Evolutionary conservation across 2,888 invertebrate genomes (phyloP).

Genomic region (Pheosia gnoma): DNA sequence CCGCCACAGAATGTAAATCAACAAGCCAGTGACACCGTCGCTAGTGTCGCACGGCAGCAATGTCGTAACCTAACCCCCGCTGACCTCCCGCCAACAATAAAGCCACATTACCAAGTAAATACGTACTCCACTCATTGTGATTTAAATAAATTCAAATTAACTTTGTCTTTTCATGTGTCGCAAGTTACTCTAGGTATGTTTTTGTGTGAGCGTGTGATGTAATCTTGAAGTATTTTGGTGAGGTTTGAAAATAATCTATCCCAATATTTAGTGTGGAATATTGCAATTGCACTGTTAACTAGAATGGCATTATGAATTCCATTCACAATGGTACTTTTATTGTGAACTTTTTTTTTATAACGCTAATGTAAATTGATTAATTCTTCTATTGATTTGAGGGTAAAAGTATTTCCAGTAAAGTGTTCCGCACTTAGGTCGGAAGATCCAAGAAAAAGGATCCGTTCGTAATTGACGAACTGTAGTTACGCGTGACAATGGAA

Average conservation of each 20-base stretch:
- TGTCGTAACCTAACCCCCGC: conserved; percentile 72
- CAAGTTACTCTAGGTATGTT: conserved; percentile 50
- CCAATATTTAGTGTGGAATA: background rate
- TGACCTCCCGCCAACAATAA: conserved; percentile 66
- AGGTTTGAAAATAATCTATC: conserved; percentile 11
- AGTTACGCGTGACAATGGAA: background rate
- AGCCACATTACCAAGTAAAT: conserved; percentile 74
- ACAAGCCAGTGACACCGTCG: conserved; percentile 22
- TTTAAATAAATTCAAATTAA: conserved; percentile 80
- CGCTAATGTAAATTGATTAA: too few relatives aligned
- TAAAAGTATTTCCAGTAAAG: too few relatives aligned
- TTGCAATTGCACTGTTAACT: background rate
- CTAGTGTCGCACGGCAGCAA: conserved; percentile 21
- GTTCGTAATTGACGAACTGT: background rate
- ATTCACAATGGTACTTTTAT: background rate
- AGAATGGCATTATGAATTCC: background rate
- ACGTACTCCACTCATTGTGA: conserved; percentile 69
- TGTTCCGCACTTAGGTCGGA: too few relatives aligned
- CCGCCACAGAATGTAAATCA: conserved; percentile 37
- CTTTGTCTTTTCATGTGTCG: conserved; percentile 52
- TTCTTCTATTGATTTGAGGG: too few relatives aligned
- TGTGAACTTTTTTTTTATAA: too few relatives aligned
- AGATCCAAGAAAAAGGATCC: background rate
- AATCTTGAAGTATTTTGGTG: conserved; percentile 47
- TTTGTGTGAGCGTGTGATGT: conserved; percentile 49